Evolutionary conservation across 2,113 vertebrate species (phyloP).

Genomic region (Callipepla squamata): DNA sequence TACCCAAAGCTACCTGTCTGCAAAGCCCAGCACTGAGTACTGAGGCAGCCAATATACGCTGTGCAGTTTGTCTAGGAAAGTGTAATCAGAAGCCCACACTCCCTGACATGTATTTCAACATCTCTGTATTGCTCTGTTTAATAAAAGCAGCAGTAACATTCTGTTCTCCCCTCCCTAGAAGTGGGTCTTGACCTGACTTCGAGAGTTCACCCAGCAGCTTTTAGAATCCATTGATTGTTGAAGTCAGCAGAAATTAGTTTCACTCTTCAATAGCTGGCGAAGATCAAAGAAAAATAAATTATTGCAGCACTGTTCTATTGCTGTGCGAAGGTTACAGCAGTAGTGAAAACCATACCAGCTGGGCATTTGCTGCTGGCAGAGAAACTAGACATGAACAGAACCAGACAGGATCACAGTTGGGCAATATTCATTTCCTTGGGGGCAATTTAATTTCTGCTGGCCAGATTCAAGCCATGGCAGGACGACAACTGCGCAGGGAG

Average conservation of each 20-base stretch:
- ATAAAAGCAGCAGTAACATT: background rate
- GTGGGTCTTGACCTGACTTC: background rate
- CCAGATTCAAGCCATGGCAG: background rate
- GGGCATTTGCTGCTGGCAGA: background rate
- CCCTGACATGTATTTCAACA: background rate
- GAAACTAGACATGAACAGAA: background rate
- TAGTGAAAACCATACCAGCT: background rate
- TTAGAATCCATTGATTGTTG: background rate
- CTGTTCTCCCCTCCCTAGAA: background rate
- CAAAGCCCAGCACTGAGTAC: background rate
- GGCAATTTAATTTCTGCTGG: background rate
- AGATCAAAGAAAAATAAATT: background rate
- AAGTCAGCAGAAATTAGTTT: background rate
- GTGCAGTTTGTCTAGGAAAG: background rate
- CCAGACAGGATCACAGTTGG: background rate
- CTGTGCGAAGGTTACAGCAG: background rate
- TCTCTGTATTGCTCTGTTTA: background rate
- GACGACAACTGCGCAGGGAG: background rate
- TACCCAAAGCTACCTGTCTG: background rate
- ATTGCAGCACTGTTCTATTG: background rate
- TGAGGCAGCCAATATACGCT: fast-evolving
- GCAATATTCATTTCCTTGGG: background rate
- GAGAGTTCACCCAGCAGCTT: background rate
- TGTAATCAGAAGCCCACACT: background rate
- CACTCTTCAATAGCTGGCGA: background rate